Evolutionary conservation across 2,888 invertebrate species (phyloP).

Genomic region (Caenorhabditis sulstoni): DNA sequence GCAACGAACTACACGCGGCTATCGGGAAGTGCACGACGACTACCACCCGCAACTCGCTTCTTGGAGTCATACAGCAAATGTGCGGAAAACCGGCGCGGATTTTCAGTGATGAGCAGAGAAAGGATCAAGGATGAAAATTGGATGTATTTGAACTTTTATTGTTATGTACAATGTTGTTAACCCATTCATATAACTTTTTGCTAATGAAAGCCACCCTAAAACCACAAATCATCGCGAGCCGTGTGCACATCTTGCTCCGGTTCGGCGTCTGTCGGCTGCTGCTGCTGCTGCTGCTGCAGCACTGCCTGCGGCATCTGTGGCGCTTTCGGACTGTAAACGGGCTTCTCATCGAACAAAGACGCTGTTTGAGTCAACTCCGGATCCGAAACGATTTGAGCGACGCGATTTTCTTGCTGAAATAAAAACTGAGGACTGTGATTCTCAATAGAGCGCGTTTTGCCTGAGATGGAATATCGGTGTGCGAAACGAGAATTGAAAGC

Average conservation of each 20-base stretch:
- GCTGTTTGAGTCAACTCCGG: neutral
- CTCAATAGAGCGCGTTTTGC: no score
- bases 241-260: conserved; percentile 28
- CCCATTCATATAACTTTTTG: neutral
- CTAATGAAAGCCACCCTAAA: neutral
- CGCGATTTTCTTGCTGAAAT: neutral
- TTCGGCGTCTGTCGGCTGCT: neutral
- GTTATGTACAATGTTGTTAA: conserved; percentile 39
- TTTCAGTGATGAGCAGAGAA: conserved; percentile 40
- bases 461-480: neutral
- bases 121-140: conserved; percentile 15
- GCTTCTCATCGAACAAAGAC: conserved; percentile 20
- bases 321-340: conserved; percentile 28
- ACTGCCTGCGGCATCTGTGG: neutral
- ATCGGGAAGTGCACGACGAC: conserved; percentile 28
- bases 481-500: neutral
- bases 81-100: conserved; percentile 52
- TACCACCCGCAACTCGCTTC: conserved; percentile 30
- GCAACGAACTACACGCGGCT: conserved; percentile 58
- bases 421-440: no score
- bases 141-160: neutral
- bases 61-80: conserved; percentile 32
- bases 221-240: conserved; percentile 28
- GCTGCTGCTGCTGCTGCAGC: conserved; percentile 6
- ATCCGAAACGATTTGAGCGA: neutral